These are phyloP conservation scores for Hirtodrosophila duncani DNA, from an alignment of 2,888 invertebrate species.

Conservation along the genomic window DNA sequence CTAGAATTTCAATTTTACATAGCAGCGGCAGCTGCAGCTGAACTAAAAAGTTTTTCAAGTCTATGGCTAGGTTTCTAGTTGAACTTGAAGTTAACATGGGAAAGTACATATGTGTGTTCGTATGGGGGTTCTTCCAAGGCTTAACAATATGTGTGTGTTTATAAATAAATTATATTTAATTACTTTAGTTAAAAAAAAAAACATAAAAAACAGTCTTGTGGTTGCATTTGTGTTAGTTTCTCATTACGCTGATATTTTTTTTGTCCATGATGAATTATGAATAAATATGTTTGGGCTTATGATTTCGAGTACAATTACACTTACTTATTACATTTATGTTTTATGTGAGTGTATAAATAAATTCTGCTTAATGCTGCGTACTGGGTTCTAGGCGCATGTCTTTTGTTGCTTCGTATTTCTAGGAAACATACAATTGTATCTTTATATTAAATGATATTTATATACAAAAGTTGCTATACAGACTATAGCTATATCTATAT, in stretches of 20 bases:
- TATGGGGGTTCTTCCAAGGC: no score
- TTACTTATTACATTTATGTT: slow-evolving; percentile 1
- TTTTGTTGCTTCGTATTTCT: slow-evolving; percentile 53
- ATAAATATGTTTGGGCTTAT: slow-evolving; percentile 39
- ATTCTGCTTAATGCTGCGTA: slow-evolving; percentile 67
- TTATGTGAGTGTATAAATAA: slow-evolving; percentile 49
- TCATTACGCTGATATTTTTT: slow-evolving; percentile 43
- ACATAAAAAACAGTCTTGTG: slow-evolving; percentile 75
- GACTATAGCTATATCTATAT: slow-evolving; percentile 53
- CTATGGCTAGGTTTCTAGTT: no score
- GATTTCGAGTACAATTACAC: slow-evolving; percentile 19
- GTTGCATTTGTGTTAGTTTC: slow-evolving; percentile 77
- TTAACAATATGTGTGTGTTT: no score
- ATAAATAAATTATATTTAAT: no score
- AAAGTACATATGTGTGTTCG: no score
- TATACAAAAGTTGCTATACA: slow-evolving; percentile 36
- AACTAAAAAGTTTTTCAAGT: no score
- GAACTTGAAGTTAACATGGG: no score
- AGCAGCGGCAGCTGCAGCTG: no score
- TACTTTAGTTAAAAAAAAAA: slow-evolving; percentile 15
- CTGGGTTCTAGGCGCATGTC: slow-evolving; percentile 66
- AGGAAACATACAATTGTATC: slow-evolving; percentile 10
- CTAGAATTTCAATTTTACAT: slow-evolving; percentile 13
- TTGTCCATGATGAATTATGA: slow-evolving; percentile 42
- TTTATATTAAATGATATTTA: slow-evolving; percentile 6